A percentile compares a stretch with the other conserved stretches of the same genome.
These are phyloP conservation scores for Pogonophryne albipinna DNA, from an alignment of 2,797 vertebrate genomes.

Conservation along the genomic window DNA sequence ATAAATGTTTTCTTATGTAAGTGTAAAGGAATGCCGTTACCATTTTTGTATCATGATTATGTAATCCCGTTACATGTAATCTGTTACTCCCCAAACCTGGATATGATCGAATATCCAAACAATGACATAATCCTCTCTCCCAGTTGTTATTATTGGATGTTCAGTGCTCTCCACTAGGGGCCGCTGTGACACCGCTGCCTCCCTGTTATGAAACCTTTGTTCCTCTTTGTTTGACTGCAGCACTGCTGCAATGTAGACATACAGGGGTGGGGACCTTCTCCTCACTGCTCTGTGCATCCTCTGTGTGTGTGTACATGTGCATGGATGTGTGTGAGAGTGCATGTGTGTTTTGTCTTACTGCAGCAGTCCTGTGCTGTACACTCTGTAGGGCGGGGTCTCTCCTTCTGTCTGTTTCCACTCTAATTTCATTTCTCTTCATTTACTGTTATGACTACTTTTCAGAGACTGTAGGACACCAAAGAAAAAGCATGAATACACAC, in stretches of 20 bases:
- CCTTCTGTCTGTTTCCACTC: conserved; percentile 27
- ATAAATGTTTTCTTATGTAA: no score
- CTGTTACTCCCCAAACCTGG: no score
- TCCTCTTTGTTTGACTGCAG: conserved; percentile 69
- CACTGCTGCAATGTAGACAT: conserved; percentile 69
- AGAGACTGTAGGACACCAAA: neutral
- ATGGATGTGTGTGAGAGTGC: neutral
- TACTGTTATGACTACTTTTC: conserved; percentile 15
- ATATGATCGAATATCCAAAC: neutral
- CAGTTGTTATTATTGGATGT: neutral
- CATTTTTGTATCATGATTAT: no score
- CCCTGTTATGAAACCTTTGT: conserved; percentile 64
- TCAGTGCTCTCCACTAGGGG: conserved; percentile 56
- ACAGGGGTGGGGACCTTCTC: conserved; percentile 68
- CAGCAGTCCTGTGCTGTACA: conserved; percentile 50
- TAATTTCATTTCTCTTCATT: conserved; percentile 30
- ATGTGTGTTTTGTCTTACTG: conserved; percentile 45
- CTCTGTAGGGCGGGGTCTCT: conserved; percentile 56
- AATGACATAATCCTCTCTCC: neutral
- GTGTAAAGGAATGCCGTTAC: no score
- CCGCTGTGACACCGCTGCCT: conserved; percentile 38
- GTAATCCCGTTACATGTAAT: no score
- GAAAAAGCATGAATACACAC: neutral
- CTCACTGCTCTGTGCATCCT: conserved; percentile 20
- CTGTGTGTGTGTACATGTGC: neutral